Evolutionary conservation across 2,888 invertebrate species (phyloP), one percentile per base, ranked within the genome.

Genomic region (Polymixis lichenea): DNA sequence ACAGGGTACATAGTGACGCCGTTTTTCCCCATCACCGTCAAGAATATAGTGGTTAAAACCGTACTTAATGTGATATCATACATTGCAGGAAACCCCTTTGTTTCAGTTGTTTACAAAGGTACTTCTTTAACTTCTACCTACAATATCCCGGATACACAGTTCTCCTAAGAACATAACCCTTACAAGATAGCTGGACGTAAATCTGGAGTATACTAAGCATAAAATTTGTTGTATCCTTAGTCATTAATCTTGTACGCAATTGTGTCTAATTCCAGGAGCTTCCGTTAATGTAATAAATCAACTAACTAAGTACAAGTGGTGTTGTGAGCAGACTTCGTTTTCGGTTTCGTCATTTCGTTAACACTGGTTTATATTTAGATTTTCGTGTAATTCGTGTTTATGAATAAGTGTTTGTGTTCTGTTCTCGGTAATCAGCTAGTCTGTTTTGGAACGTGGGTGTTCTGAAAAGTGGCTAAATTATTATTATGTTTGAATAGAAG

Each of bases 241-340:
- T 89, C 93, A 94, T 95, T 94, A 94, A 95, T 95, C 95, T 93
- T 92, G 82, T 82, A 90, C 86, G 92, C 93, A 94, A 93, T 93
- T 94, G 93, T 94, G 92, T 93, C 93, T 94, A 93, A 94, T 94
- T 93, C 93, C 91, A 89, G 89, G 89, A 90, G 90, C 92, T 93
- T 93, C 91, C 92, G 91, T 89, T 89, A 89, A 87, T 88, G 90
- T 92, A 92, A 94, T 94, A 94, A 94, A 94, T 94, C 94, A 94
- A 92, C 90, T 87, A 89, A 92, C 89, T 91, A 91, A 91, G 78
- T 84, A 82, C 75, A 53, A 86, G 80, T 86, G 82, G 82, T 86
- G 86, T 79, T 83, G 80, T 77, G 75, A 76, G 68, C 56, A 53
- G 43, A 68, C 66, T 78, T 75, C 77, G 72, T 88, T 88, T 88